Evolutionary conservation across 2,888 invertebrate genomes (phyloP).

Genomic region (Epiblema foenella): DNA sequence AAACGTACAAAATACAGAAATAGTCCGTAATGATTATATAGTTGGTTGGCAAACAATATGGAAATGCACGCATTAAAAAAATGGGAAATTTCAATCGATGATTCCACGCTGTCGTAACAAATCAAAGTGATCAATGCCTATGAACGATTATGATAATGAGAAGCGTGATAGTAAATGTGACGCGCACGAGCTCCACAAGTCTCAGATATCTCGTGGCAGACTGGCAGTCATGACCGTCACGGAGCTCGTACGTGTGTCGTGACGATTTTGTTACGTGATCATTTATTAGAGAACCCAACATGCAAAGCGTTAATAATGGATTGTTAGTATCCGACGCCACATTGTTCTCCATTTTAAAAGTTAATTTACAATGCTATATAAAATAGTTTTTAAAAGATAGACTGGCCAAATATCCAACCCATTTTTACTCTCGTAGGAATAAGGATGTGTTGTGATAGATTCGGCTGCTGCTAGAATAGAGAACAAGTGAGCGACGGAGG

Average conservation of each 20-base stretch:
- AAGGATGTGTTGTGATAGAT: too few relatives aligned
- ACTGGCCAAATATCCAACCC: neutral
- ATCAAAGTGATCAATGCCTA: neutral
- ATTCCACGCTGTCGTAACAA: neutral
- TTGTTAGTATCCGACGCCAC: slow-evolving; percentile 71
- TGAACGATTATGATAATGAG: neutral
- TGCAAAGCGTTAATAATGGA: slow-evolving; percentile 80
- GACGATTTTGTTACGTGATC: slow-evolving; percentile 47
- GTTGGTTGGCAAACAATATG: too few relatives aligned
- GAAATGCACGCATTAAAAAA: too few relatives aligned
- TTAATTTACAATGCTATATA: slow-evolving; percentile 8
- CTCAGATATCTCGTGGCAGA: too few relatives aligned
- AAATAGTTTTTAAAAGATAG: slow-evolving; percentile 29
- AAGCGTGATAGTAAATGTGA: slow-evolving; percentile 8
- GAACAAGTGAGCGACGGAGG: slow-evolving; percentile 68
- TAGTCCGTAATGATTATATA: too few relatives aligned
- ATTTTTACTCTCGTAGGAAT: too few relatives aligned
- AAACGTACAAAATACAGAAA: too few relatives aligned
- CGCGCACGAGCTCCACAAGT: slow-evolving; percentile 11
- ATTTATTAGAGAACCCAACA: slow-evolving; percentile 57
- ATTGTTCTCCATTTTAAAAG: slow-evolving; percentile 63
- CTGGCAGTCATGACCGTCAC: neutral
- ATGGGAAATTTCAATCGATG: too few relatives aligned
- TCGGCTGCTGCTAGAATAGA: slow-evolving; percentile 47
- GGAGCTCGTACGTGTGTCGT: slow-evolving; percentile 43